phyloP scores from a whole-genome alignment of 2,113 vertebrate genomes.

The Hirundichthys speculiger region DNA sequence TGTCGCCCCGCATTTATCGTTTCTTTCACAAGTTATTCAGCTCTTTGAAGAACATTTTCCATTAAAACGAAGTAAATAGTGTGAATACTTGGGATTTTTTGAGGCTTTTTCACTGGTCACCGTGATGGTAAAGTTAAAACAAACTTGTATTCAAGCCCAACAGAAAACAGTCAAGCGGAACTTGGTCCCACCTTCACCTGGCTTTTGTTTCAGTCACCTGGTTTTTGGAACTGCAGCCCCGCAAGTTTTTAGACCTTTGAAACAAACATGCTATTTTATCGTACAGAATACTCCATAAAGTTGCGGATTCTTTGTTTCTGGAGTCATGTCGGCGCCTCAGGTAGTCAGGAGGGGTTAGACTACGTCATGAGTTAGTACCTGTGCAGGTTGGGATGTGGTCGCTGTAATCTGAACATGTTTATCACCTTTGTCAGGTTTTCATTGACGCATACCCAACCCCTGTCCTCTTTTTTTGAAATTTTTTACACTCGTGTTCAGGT shows the following conservation, averaged over 20 bases:
- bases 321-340: constrained; percentile 49
- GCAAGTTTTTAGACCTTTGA: background rate
- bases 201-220: constrained; percentile 9
- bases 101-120: background rate
- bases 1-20: constrained; percentile 1
- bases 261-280: rapidly evolving
- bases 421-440: constrained; percentile 8
- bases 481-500: no score
- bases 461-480: background rate
- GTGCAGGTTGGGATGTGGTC: constrained; percentile 51
- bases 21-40: background rate
- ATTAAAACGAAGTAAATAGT: background rate
- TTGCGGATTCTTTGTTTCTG: constrained; percentile 51
- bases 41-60: background rate
- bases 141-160: constrained; percentile 16
- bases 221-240: background rate
- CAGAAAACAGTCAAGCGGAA: constrained; percentile 33
- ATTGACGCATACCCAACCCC: background rate
- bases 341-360: constrained; percentile 48
- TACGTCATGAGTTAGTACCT: constrained; percentile 71
- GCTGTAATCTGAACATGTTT: constrained; percentile 24
- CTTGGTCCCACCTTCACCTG: constrained; percentile 59
- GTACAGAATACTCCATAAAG: background rate
- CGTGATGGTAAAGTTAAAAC: background rate
- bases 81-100: no score